Conservation (phyloP, 2,797 vertebrate genomes). For the Oceanodroma leucorhoa region DNA sequence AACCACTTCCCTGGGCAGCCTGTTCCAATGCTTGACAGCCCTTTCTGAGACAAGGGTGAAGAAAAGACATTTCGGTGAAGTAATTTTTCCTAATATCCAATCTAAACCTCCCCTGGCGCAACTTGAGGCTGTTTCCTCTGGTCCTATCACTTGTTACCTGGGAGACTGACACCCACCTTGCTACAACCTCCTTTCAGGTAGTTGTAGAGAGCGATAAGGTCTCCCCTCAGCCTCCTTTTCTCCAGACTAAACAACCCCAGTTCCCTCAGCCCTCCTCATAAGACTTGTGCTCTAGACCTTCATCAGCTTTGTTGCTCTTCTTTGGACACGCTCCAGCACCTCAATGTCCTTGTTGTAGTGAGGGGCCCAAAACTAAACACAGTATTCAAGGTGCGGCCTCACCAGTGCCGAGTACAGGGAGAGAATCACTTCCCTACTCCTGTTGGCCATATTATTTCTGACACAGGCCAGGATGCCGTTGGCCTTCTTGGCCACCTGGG, state of each 20-base stretch:
- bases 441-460: not conserved
- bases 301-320: not conserved
- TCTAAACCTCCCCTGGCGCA: not conserved
- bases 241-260: not conserved
- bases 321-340: not conserved
- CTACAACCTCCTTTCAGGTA: not conserved
- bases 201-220: not conserved
- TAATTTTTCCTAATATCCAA: not conserved
- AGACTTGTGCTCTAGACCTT: not conserved
- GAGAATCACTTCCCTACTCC: not conserved
- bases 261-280: not conserved
- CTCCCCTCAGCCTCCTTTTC: not conserved
- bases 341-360: not conserved
- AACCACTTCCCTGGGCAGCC: not conserved
- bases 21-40: not conserved
- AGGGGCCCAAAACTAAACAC: not conserved
- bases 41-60: too few species aligned
- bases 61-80: too few species aligned
- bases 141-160: not conserved
- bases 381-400: not conserved
- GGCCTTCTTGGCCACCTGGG: not conserved
- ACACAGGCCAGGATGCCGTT: not conserved
- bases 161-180: not conserved
- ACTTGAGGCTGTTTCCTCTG: not conserved
- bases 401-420: not conserved